Base-by-base conservation (phyloP, 2,797 vertebrate species). In the Clarias laeviceps region DNA sequence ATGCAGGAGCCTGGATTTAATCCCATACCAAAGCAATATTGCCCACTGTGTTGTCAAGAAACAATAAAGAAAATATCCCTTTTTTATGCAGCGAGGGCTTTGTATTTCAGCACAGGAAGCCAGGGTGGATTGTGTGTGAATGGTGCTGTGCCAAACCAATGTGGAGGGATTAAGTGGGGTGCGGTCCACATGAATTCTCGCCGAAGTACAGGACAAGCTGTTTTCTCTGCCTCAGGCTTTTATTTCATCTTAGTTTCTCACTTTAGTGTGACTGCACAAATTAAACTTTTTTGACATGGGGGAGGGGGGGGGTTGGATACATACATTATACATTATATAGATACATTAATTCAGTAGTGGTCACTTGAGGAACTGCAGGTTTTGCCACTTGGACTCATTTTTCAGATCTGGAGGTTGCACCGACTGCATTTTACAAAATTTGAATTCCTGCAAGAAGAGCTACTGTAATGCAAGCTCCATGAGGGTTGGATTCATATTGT, bases 21-120 rank as follows among this genome's bases (percentile, higher is more conserved):
- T n/a, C 72, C 62, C 3, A n/a, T 80, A 69, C 74, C 57, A 86
- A 78, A 66, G 77, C 68, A 80, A 68, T 66, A 80, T 74, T 79
- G 45, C 66, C 76, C 86, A 73, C 69, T 57, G 74, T 79, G 83
- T 84, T 84, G 84, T 89, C 84, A 81, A 90, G 88, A 86, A 93
- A 94, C 94, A 93, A 92, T 91, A 88, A 89, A n/a, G 76, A 86
- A 91, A 89, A 84, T 70, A 84, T 76, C 62, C 37, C 69, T 82
- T 80, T 27, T 82, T 82, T 69, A 77, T 82, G 5, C 40, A 22
- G 65, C 22, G 5, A 66, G 59, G 66, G 45, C 66, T 86, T 84
- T 84, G 68, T 80, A 40, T 80, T 87, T 87, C 80, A 79, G 92
- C 85, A 87, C 91, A 91, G 91, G 90, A 94, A 93, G 91, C 87